Base-by-base conservation (phyloP, 2,113 vertebrate species). In the Dicentrarchus labrax region DNA sequence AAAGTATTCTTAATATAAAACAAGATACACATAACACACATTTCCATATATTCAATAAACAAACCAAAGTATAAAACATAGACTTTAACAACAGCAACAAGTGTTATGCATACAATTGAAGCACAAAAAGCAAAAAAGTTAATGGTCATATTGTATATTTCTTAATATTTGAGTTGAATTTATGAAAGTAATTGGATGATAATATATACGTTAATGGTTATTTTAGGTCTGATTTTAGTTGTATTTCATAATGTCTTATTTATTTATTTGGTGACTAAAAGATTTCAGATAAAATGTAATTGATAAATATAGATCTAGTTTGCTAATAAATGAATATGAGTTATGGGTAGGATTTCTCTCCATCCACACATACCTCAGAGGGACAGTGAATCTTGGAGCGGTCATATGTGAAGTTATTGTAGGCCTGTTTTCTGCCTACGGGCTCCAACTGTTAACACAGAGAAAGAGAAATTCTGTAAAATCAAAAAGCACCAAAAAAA, bases 321-420 rank as follows among this genome's bases (percentile, higher is more conserved):
- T 50, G 17, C 17, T 53, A n/a, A 70, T 19, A 45, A 2, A 65
- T 16, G 56, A 24, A 62, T 10, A 70, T 24, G 59, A 53, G 45
- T 8, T 57, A n/a, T 21, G 21, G 48, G 24, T 15, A 45, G 10
- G 36, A 74, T 51, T 68, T 61, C 56, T 11, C 38, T 72, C 6
- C 30, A 1, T 62, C 9, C 9, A 22, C 41, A 91, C 96, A 94
- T 94, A 99, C 97, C 79, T 94, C 56, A 13, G 93, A 95, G 62
- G 97, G 97, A 84, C 98, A 99, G 75, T 79, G 95, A 70, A 99
- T 95, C 91, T 97, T 98, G 77, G 92, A 90, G 83, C 96, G 95
- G 87, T 96, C 94, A 56, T 95, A 59, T 7, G 96, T 97, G 87
- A 98, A 98, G 93, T 98, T 96, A 91, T 96, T 97, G 86, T 94